Evolutionary conservation across 2,113 vertebrate genomes (phyloP).

Genomic region (Rhinolophus ferrumequinum): DNA sequence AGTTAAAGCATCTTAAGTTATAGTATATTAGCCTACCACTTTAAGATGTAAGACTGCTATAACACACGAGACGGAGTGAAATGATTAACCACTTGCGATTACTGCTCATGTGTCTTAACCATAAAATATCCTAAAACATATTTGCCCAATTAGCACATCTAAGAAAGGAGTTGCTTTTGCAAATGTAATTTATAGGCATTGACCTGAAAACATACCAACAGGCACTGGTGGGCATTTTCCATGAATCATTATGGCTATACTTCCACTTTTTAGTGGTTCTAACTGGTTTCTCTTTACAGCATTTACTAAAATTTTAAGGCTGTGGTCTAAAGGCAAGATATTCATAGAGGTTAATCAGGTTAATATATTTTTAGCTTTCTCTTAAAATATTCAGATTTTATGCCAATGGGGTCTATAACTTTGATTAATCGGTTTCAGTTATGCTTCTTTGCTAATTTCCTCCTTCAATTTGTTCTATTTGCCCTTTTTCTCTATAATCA

Average conservation of each 20-base stretch:
- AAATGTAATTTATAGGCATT: neutral
- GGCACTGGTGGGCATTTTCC: neutral
- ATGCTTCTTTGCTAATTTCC: neutral
- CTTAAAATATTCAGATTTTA: constrained; percentile 52
- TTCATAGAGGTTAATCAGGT: constrained; percentile 55
- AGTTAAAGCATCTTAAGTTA: neutral
- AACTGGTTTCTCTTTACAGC: neutral
- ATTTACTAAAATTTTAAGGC: constrained; percentile 44
- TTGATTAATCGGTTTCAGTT: constrained; percentile 40
- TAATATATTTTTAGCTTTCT: constrained; percentile 49
- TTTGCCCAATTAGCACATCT: neutral
- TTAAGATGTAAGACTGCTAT: constrained; percentile 39
- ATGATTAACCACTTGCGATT: neutral
- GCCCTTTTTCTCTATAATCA: neutral
- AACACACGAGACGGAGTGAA: neutral
- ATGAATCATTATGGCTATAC: neutral
- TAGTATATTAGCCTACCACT: neutral
- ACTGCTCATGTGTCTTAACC: neutral
- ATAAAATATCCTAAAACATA: constrained; percentile 8
- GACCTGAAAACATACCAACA: neutral
- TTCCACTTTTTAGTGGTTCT: neutral
- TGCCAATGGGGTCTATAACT: neutral
- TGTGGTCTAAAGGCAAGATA: neutral
- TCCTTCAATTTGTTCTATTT: neutral
- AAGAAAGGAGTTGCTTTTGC: neutral